Evolutionary conservation across 2,113 vertebrate genomes (phyloP), one percentile per base, ranked within the genome.

Genomic region (Limnothrissa miodon): DNA sequence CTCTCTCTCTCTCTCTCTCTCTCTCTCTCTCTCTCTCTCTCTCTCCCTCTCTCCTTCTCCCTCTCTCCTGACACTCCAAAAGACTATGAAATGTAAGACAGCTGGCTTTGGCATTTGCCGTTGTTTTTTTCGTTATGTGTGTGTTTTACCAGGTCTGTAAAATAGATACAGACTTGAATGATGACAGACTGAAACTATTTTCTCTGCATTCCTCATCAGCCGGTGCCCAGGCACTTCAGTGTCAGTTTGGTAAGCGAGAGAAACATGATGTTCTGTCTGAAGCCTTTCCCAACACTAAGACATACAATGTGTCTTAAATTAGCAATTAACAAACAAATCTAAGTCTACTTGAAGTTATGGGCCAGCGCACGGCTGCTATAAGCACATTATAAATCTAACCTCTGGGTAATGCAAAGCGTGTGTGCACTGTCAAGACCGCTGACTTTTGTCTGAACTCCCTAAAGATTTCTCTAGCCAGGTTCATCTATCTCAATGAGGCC

Each of bases 111-210:
- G 66, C 66, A 74, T 74, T 74, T 36, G 66, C 66, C 17, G 66
- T 5, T 36, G 36, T 33, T 74, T 36, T 74, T 36, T 29, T 36
- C 62, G 13, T 33, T 33, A 1, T 36, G 13, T 70, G 66, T 74
- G 46, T 74, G n/a, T 74, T 36, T 74, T 36, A 74, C 11, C 66
- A 36, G 66, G 66, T 74, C 66, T 74, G 66, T 74, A 74, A 74
- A 74, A 74, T 36, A 74, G 66, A 74, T 74, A 74, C 66, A 15
- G 9, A 33, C 66, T 74, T 74, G 29, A 74, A 74, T 33, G 66
- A 74, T 74, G 66, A 74, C 66, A 74, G 66, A 74, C 29, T 74
- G 66, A 74, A 74, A 74, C 66, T 74, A 74, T 74, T 74, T 74
- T 29, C 66, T 74, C 66, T 39, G 66, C 66, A 74, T 74, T 74